These are phyloP conservation scores for Bubo bubo DNA, from an alignment of 2,113 vertebrate genomes.

Conservation along the genomic window DNA sequence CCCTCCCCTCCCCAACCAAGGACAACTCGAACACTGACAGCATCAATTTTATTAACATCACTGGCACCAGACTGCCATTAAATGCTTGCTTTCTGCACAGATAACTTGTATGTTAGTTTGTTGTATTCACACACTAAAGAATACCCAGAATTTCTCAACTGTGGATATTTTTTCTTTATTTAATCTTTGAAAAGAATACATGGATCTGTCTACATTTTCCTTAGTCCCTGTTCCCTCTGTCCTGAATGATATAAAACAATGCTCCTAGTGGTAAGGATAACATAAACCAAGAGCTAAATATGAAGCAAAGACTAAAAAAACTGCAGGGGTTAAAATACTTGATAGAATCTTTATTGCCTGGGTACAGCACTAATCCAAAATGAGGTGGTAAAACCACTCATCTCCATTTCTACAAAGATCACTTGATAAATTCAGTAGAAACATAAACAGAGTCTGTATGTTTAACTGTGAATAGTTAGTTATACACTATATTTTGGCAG, in stretches of 20 bases:
- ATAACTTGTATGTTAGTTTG: not conserved
- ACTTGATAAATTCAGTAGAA: conserved; percentile 48
- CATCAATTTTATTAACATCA: not conserved
- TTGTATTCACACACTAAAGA: not conserved
- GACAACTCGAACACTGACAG: not conserved
- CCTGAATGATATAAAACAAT: not conserved
- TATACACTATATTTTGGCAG: conserved; percentile 30
- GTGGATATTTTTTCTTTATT: not conserved
- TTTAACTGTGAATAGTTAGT: conserved; percentile 41
- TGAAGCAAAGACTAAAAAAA: not conserved
- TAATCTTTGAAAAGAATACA: not conserved
- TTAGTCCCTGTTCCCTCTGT: not conserved
- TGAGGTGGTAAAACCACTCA: conserved; percentile 39
- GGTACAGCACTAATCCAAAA: not conserved
- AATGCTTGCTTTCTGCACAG: not conserved
- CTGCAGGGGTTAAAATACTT: not conserved
- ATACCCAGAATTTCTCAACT: not conserved
- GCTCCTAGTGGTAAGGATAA: not conserved
- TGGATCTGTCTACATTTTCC: not conserved
- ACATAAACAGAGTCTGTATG: conserved; percentile 29
- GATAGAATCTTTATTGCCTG: conserved; percentile 5
- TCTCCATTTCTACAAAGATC: conserved; percentile 25
- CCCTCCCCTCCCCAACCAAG: rapidly evolving
- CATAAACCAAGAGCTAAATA: not conserved
- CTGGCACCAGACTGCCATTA: not conserved